These are phyloP conservation scores for Mactra quadrangularis DNA, from an alignment of 1,140 invertebrate genomes.

Conservation along the genomic window DNA sequence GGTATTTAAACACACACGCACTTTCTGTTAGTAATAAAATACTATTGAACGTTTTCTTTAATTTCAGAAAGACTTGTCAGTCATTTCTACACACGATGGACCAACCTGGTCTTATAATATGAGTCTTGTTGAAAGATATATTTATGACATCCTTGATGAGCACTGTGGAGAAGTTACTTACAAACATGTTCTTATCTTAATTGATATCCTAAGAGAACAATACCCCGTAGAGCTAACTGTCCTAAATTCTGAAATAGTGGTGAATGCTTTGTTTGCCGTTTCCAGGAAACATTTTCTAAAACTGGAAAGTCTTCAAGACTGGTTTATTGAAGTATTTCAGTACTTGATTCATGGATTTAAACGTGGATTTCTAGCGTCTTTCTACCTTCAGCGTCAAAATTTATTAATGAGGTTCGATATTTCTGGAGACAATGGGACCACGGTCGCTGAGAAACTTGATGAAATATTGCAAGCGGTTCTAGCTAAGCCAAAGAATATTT, in stretches of 20 bases:
- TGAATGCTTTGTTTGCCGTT: constrained; percentile 7
- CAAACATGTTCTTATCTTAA: constrained; percentile 8
- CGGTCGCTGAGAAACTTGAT: not conserved
- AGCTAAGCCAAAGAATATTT: constrained; percentile 16
- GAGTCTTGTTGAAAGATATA: not conserved
- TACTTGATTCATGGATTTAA: not conserved
- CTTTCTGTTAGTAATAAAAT: too few species aligned
- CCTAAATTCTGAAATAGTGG: constrained; percentile 27
- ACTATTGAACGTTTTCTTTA: not conserved
- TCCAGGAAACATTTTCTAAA: not conserved
- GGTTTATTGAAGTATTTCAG: constrained; percentile 9
- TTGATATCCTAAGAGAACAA: constrained; percentile 27
- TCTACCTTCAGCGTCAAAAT: constrained; percentile 14
- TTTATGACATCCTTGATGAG: not conserved
- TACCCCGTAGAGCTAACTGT: not conserved
- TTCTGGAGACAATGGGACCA: not conserved
- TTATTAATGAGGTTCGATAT: not conserved
- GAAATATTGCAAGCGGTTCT: not conserved
- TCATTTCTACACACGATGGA: not conserved
- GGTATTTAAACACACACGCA: too few species aligned
- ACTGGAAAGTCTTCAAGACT: constrained; percentile 12
- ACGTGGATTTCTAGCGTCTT: not conserved
- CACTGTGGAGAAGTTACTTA: constrained; percentile 2
- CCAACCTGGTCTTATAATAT: not conserved
- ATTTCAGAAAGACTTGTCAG: constrained; percentile 4